phyloP scores from a whole-genome alignment of 1,140 invertebrate species.

The Eueides isabella region DNA sequence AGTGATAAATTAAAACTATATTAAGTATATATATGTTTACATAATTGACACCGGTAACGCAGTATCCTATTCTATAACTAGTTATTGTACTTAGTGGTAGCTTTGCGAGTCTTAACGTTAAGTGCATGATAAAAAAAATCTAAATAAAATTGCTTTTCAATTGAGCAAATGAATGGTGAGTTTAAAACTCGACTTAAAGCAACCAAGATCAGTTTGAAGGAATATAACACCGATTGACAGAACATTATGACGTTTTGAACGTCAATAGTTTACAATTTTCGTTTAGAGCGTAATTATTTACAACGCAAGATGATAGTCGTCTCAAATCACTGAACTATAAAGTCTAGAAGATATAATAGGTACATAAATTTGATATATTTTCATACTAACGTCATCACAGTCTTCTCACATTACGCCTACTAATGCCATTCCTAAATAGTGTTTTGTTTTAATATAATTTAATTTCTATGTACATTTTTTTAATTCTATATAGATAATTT shows the following conservation, averaged over 20 bases:
- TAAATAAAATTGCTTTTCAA: constrained; percentile 60
- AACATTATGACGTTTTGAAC: constrained; percentile 50
- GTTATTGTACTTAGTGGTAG: constrained; percentile 74
- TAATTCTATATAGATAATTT: neutral
- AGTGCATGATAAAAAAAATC: constrained; percentile 22
- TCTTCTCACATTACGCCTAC: constrained; percentile 69
- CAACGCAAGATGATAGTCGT: constrained; percentile 15
- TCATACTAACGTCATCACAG: constrained; percentile 69
- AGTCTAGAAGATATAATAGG: constrained; percentile 7
- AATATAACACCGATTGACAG: constrained; percentile 33
- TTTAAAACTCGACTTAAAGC: constrained; percentile 40
- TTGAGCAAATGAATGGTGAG: constrained; percentile 62
- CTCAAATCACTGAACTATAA: constrained; percentile 13
- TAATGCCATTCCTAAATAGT: constrained; percentile 36
- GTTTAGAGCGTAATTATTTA: constrained; percentile 11
- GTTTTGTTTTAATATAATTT: constrained; percentile 31
- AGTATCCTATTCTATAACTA: constrained; percentile 56
- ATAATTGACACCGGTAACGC: constrained; percentile 72
- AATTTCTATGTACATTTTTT: constrained; percentile 32
- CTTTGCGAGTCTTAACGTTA: constrained; percentile 35
- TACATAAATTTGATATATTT: constrained; percentile 22
- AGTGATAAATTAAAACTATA: neutral
- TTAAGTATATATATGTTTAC: constrained; percentile 18
- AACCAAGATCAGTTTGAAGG: constrained; percentile 34
- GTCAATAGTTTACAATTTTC: constrained; percentile 26